A percentile compares a stretch with the other conserved stretches of the same genome.
phyloP scores from a whole-genome alignment of 2,113 vertebrate species.

The Amblyopsis rosae region DNA sequence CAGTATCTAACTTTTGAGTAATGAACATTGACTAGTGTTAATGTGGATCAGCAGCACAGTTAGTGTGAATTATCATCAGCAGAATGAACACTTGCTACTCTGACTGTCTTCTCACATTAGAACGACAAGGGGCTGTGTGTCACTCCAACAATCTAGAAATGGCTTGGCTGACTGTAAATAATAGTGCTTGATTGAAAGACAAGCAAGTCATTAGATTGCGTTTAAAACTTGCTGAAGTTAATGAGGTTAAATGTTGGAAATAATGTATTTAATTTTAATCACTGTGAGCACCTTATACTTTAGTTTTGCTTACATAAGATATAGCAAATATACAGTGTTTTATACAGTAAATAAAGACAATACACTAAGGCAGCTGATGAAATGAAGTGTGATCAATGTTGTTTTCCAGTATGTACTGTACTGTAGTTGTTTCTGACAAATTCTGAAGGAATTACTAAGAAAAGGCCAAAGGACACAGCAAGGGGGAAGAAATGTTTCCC shows the following conservation, averaged over 20 bases:
- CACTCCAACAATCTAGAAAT: constrained; percentile 18
- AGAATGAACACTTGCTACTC: constrained; percentile 29
- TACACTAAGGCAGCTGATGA: no score
- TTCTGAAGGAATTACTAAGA: neutral
- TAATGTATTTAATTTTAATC: constrained; percentile 28
- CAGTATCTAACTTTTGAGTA: constrained; percentile 13
- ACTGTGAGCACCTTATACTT: constrained; percentile 1
- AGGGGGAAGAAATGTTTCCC: neutral
- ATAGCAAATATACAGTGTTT: no score
- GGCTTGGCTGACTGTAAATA: constrained; percentile 10
- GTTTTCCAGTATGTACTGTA: no score
- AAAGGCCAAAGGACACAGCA: constrained; percentile 4
- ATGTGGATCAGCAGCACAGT: constrained; percentile 24
- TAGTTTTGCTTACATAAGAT: neutral
- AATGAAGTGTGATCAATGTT: no score
- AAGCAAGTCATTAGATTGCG: neutral
- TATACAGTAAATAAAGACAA: no score
- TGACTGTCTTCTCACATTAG: constrained; percentile 29
- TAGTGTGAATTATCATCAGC: constrained; percentile 34
- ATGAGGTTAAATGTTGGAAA: neutral
- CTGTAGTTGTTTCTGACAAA: neutral
- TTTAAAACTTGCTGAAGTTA: constrained; percentile 3
- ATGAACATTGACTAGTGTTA: constrained; percentile 19
- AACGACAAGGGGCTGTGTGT: constrained; percentile 19
- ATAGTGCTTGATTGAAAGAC: constrained; percentile 14